Base-by-base conservation (phyloP, 2,888 invertebrate genomes). In the Drosophila formosana region DNA sequence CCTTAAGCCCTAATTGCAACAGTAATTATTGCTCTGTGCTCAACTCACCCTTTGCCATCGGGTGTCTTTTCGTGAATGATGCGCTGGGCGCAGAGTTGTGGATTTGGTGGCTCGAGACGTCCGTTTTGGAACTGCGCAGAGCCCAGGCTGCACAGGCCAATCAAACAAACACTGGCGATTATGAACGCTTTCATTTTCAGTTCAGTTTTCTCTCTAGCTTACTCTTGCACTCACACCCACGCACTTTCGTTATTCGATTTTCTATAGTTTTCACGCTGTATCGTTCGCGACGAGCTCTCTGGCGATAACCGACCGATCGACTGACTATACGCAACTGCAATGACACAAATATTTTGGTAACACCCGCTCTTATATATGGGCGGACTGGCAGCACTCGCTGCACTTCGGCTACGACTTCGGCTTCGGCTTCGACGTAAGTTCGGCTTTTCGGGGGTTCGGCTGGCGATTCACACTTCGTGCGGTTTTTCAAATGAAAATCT, bases 101-200 rank as follows among this genome's bases (percentile, higher is more conserved):
- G 96, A 67, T 96, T 94, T 3, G 97, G 97, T 9, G 96, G 95
- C 91, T 97, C 97, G 84, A 97, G 92, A 78, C 96, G 94, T 32
- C 96, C 96, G 89, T 95, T 95, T 58, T 95, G 95, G 92, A 96
- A 96, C 92, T 96, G 96, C 58, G 95, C 96, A 66, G 80, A 56
- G 64, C 89, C 72, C 69, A 91, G 86, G 81, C 91, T 89, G 72
- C 92, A 71, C 61, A 92, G 83, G 69, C 93, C 90, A 58, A 92
- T 89, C 75, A 92, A 85, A 82, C 91, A 91, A 58, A 93, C 92
- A 76, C 93, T 82, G 66, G 93, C 93, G 66, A 93, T 86, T 66
- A 90, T 69, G 66, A 94, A 87, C 55, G 91, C 91, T 75, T 90
- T 92, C 92, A 92, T 92, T 76, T 80, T 57, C 28, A 34, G 32